These are phyloP conservation scores for Rhamphomyia laevipes DNA, from an alignment of 2,888 invertebrate species.

Conservation along the genomic window DNA sequence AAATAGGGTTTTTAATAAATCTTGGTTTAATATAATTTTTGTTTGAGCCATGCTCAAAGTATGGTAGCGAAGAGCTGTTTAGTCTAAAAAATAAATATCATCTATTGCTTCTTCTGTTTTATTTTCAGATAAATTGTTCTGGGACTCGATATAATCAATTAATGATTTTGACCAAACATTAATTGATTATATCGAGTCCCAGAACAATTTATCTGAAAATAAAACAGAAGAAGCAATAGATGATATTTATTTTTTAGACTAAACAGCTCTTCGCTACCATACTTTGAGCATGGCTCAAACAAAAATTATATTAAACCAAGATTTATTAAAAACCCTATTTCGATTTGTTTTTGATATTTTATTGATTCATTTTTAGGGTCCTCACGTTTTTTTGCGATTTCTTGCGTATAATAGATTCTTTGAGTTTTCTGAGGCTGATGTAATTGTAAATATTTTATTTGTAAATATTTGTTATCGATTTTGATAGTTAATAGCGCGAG, in stretches of 20 bases:
- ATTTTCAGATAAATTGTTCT: too few relatives aligned
- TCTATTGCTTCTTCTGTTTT: background rate
- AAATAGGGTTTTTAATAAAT: slow-evolving; percentile 4
- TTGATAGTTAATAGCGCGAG: background rate
- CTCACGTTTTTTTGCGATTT: background rate
- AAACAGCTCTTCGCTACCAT: too few relatives aligned
- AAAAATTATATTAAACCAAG: too few relatives aligned
- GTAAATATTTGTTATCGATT: background rate
- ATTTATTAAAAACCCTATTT: too few relatives aligned
- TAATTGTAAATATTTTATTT: background rate
- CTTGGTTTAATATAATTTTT: slow-evolving; percentile 5
- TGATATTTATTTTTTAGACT: background rate
- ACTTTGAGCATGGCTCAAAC: too few relatives aligned
- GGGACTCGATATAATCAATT: background rate
- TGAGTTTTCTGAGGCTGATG: background rate
- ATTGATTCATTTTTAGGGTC: background rate
- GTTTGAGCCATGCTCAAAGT: slow-evolving; percentile 8
- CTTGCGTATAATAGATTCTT: background rate
- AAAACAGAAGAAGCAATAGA: too few relatives aligned
- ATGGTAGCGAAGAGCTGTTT: slow-evolving; percentile 8
- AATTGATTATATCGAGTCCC: too few relatives aligned
- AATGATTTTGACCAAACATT: background rate
- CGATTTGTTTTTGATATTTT: background rate
- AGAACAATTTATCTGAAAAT: too few relatives aligned
- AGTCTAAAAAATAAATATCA: slow-evolving; percentile 10